Base-by-base conservation (phyloP, 2,113 vertebrate species). In the Carlito syrichta region DNA sequence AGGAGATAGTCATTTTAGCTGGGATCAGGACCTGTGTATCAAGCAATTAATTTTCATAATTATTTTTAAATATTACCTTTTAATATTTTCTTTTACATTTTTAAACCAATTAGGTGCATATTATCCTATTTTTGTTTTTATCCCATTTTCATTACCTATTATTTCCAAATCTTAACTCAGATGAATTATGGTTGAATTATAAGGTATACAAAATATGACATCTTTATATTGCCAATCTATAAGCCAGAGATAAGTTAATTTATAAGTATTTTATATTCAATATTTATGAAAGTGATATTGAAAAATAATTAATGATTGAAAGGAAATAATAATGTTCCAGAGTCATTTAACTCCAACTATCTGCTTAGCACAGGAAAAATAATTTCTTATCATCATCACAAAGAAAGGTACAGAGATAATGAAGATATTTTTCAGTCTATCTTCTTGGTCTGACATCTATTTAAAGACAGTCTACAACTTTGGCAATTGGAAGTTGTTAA, bases 1-100 rank as follows among this genome's bases (percentile, higher is more conserved):
- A 1, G 43, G n/a, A 22, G 22, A 50, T 0, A 5, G 38, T 8
- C 3, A 25, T 32, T 12, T 14, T 32, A 20, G 0, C 8, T 11
- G 25, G 35, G 25, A 6, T 6, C 2, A 2, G 0, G 56, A 3
- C 12, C 40, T 27, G 1, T 4, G 13, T 8, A 40, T 8, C 0
- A 5, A 62, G 35, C 62, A 3, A 1, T 27, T 19, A 7, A 20
- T 50, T 71, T 52, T 83, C 7, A 5, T 22, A 69, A 50, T 13
- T 16, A 23, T 35, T 79, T 93, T n/a, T 73, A 32, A 62, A 56
- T 43, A 35, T 27, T 48, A 8, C 13, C 11, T 40, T 63, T 52
- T 68, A 20, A 3, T 3, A 5, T 2, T 78, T 20, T 14, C 5
- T 43, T 54, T 54, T 66, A 11, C 23, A 48, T 32, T 54, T 45